Evolutionary conservation across 2,113 vertebrate genomes (phyloP), one percentile per base, ranked within the genome.

Genomic region (Trachemys scripta): DNA sequence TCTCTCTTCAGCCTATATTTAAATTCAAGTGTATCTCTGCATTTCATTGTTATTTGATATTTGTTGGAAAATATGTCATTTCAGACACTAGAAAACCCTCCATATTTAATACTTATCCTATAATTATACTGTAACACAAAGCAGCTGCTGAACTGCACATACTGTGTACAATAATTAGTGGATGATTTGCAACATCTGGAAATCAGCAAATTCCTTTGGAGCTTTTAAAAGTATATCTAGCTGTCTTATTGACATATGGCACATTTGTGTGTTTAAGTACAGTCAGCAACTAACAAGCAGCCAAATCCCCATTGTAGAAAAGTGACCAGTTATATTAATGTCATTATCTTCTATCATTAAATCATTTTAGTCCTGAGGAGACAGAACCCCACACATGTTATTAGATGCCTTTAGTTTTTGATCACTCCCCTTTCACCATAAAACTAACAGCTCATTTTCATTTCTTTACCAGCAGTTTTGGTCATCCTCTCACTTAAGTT

Each of bases 51-150:
- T 93, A 25, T 80, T 92, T 84, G 38, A n/a, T 69, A 9, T 90
- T 92, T 97, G 88, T 95, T 96, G 62, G 93, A 95, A 97, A 97
- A 97, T 94, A 95, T 53, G 79, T 38, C 29, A 90, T 95, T 94
- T 96, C 84, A 93, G 90, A 88, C 84, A 84, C 80, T 56, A 76
- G 89, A 89, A 89, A 97, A 80, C 47, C 16, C 76, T 25, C 29
- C 85, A 59, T 82, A 84, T 81, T 90, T 95, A 90, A 92, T 85
- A 92, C 57, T 89, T 91, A 95, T 56, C 27, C 31, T 95, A 57
- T 89, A 93, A 96, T 97, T 96, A 90, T 47, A 90, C 9, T 59
- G 76, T 84, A 90, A 92, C 42, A 92, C 90, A 96, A 94, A 88
- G 2, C 84, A 96, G 86, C 94, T 94, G 90, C 31, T 1, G n/a